These are phyloP conservation scores for Pteria penguin DNA, from an alignment of 2,888 invertebrate genomes.

Conservation along the genomic window DNA sequence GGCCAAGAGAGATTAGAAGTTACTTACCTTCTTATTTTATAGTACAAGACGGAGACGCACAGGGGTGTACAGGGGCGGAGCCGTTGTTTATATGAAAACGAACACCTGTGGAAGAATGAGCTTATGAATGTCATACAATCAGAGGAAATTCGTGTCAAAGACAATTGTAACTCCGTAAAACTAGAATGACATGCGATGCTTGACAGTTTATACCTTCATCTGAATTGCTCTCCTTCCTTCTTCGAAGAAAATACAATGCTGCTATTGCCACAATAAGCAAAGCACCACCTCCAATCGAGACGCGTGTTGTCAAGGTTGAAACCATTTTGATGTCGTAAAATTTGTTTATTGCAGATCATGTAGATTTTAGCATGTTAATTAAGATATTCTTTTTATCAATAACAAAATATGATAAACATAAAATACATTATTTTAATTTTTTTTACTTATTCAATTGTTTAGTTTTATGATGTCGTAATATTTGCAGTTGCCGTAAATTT, in stretches of 20 bases:
- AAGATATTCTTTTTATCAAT: neutral
- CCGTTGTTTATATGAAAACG: no score
- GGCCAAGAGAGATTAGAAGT: no score
- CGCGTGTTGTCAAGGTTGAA: constrained; percentile 44
- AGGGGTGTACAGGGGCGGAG: no score
- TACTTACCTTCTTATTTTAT: no score
- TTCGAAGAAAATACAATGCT: constrained; percentile 52
- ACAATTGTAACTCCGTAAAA: no score
- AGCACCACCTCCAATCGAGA: constrained; percentile 58
- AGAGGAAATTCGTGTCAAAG: neutral
- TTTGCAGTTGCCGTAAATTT: neutral
- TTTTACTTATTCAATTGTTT: neutral
- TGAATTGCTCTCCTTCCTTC: constrained; percentile 32
- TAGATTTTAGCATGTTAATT: constrained; percentile 17
- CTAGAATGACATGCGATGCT: neutral
- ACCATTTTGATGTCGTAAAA: constrained; percentile 49
- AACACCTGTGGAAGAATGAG: no score
- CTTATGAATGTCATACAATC: no score
- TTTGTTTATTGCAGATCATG: constrained; percentile 27
- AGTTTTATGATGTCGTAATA: neutral
- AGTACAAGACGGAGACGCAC: no score
- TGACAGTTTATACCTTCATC: neutral
- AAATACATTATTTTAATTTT: neutral
- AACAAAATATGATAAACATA: neutral
- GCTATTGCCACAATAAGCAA: constrained; percentile 55